Conservation (phyloP, 1,140 invertebrate species). For the Pissodes strobi region DNA sequence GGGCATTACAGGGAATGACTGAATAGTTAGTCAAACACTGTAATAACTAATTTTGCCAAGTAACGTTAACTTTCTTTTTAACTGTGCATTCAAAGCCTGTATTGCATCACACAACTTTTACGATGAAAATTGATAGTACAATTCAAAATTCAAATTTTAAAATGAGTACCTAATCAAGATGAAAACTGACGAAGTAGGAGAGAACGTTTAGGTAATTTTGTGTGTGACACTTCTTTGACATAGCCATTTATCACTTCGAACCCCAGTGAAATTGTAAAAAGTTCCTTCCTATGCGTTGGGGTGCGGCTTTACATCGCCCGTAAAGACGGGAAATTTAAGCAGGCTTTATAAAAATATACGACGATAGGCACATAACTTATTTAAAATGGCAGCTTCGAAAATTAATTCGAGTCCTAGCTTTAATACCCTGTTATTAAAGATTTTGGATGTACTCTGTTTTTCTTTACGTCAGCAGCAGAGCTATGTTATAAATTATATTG, state of each 20-base stretch:
- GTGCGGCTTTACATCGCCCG: slow-evolving; percentile 35
- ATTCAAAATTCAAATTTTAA: no score
- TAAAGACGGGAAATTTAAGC: slow-evolving; percentile 48
- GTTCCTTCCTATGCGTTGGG: slow-evolving; percentile 31
- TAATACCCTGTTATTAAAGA: slow-evolving; percentile 49
- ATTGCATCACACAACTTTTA: no score
- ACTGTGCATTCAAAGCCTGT: no score
- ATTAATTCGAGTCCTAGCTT: slow-evolving; percentile 52
- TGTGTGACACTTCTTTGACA: slow-evolving; percentile 50
- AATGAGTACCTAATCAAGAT: not conserved
- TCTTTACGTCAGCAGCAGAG: slow-evolving; percentile 48
- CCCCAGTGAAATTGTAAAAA: slow-evolving; percentile 34
- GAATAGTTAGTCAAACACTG: no score
- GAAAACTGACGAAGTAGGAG: slow-evolving; percentile 5
- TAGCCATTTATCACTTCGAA: slow-evolving; percentile 48
- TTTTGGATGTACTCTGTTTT: slow-evolving; percentile 41
- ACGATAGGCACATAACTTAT: slow-evolving; percentile 54
- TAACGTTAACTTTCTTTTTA: no score
- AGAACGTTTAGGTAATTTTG: slow-evolving; percentile 23
- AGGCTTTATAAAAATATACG: slow-evolving; percentile 55
- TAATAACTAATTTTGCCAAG: no score
- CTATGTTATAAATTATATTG: slow-evolving; percentile 48
- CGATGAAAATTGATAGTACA: no score
- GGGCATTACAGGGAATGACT: no score
- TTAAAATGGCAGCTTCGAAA: slow-evolving; percentile 53